Conservation (phyloP, 2,888 invertebrate genomes). For the Zaprionus bogoriensis region DNA sequence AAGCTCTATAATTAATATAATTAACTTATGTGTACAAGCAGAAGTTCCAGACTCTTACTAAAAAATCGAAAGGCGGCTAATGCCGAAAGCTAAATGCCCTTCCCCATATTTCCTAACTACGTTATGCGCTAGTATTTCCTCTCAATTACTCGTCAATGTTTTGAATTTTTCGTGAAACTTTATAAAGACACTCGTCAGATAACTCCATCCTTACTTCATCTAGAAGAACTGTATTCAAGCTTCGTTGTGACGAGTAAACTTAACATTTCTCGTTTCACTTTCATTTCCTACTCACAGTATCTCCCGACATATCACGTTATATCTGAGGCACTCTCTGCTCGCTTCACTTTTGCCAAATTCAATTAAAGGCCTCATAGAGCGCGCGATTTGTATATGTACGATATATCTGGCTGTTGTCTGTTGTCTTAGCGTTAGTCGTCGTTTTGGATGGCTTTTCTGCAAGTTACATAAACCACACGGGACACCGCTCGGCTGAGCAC, state of each 20-base stretch:
- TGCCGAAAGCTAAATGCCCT: too few relatives aligned
- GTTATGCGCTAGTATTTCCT: too few relatives aligned
- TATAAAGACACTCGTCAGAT: too few relatives aligned
- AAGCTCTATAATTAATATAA: not conserved
- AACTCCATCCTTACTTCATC: too few relatives aligned
- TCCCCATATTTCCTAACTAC: not conserved
- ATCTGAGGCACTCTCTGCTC: constrained; percentile 24
- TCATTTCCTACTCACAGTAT: constrained; percentile 42
- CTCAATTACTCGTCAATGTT: too few relatives aligned
- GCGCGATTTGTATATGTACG: constrained; percentile 30
- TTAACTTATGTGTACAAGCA: not conserved
- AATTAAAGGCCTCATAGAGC: constrained; percentile 59
- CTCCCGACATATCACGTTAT: constrained; percentile 7
- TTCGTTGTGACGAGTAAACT: not conserved
- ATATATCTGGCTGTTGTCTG: not conserved
- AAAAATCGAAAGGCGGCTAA: not conserved
- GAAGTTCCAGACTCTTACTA: not conserved
- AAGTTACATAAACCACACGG: constrained; percentile 46
- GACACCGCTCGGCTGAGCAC: constrained; percentile 50
- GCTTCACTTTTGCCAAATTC: constrained; percentile 47
- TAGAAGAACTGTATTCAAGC: constrained; percentile 1
- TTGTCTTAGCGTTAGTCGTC: constrained; percentile 8
- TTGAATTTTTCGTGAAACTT: too few relatives aligned
- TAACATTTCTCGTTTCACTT: constrained; percentile 32
- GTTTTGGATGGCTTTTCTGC: constrained; percentile 32